phyloP scores from a whole-genome alignment of 1,140 invertebrate genomes.

The Triops longicaudatus region DNA sequence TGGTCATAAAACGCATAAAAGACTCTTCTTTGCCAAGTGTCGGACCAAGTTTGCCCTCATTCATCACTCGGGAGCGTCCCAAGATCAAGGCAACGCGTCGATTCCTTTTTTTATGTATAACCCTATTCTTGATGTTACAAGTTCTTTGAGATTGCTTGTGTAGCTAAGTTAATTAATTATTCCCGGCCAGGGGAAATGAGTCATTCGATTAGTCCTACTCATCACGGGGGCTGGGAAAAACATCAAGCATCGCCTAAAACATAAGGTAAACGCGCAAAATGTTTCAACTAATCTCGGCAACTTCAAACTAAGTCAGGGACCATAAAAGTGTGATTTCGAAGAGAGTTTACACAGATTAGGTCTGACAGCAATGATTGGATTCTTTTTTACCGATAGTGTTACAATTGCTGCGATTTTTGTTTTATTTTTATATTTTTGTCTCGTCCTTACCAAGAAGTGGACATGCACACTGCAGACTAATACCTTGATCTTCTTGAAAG shows the following conservation, averaged over 20 bases:
- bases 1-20: background rate
- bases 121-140: background rate
- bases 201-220: slow-evolving; percentile 1
- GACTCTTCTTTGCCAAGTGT: background rate
- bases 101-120: background rate
- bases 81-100: background rate
- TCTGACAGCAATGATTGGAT: background rate
- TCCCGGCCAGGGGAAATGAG: background rate
- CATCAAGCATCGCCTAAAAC: background rate
- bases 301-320: background rate
- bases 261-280: background rate
- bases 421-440: no score
- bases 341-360: background rate
- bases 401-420: background rate
- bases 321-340: background rate
- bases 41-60: slow-evolving; percentile 6
- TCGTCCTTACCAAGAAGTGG: background rate
- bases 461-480: background rate
- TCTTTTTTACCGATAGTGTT: background rate
- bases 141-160: background rate
- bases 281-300: background rate
- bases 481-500: background rate
- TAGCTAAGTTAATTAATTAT: slow-evolving; percentile 9
- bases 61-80: background rate
- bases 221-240: background rate